Evolutionary conservation across 2,113 vertebrate genomes (phyloP), one percentile per base, ranked within the genome.

Genomic region (Mesocricetus auratus): DNA sequence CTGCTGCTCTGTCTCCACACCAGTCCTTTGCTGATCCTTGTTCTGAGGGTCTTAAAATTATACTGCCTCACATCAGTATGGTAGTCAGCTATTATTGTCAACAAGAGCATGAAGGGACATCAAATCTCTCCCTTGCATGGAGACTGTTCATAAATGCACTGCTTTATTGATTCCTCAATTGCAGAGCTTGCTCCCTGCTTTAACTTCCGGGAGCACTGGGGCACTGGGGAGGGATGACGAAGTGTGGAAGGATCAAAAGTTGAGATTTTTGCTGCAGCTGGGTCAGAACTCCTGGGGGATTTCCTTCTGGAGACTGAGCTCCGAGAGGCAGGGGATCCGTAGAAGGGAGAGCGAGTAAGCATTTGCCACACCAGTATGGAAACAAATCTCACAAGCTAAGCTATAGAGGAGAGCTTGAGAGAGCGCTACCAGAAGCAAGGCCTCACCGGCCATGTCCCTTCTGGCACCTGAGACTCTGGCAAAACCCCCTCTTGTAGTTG

Each of bases 71-170:
- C 94, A 93, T 69, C 86, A 89, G 96, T 81, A 96, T 93, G 26
- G 94, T 97, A 95, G 93, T 96, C 97, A 95, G 91, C 97, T 97
- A 97, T 97, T 94, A 97, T 91, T 97, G 98, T 97, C 97, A 97
- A 97, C 97, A 96, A 96, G 96, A 97, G 89, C 95, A 90, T 88
- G 94, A 97, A 96, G 95, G 96, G 94, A 97, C 96, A 96, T 97
- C 95, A 97, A 96, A 96, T 97, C 95, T 92, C 69, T 96, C 91
- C 95, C 94, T 97, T 94, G 89, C 93, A 94, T 81, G 74, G 91
- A 96, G 89, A 53, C 95, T 62, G 94, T 94, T 97, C 89, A 60
- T 97, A 97, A 95, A 96, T 95, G 93, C 68, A 77, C 90, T 89
- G 96, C 92, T 96, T 96, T 97, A 97, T 97, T 94, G 95, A 96